A percentile compares a stretch with the other conserved stretches of the same genome.
phyloP scores from a whole-genome alignment of 2,113 vertebrate species.

The Pica pica region DNA sequence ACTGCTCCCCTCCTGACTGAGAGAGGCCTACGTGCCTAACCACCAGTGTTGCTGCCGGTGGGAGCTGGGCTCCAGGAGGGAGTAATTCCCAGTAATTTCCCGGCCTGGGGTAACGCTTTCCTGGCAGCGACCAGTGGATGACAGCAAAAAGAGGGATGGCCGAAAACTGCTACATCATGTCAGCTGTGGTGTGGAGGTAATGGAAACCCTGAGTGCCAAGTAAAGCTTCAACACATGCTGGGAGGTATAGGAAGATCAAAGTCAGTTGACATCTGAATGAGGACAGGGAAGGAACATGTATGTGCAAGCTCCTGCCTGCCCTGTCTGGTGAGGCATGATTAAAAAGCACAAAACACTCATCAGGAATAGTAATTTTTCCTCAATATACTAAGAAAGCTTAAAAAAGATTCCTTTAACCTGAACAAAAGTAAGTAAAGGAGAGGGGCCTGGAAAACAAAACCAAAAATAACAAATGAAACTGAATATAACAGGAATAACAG shows the following conservation, averaged over 20 bases:
- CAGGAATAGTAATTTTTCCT: not conserved
- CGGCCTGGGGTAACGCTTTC: not conserved
- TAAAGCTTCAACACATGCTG: not conserved
- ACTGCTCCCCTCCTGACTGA: not conserved
- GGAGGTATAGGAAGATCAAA: slow-evolving; percentile 22
- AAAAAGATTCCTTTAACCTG: not conserved
- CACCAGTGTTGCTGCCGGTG: not conserved
- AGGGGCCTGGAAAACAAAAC: not conserved
- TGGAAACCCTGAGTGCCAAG: not conserved
- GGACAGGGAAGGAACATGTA: not conserved
- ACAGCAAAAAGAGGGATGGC: not conserved
- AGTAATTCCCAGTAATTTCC: not conserved
- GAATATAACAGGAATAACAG: not conserved
- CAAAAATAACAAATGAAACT: not conserved
- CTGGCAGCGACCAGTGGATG: not conserved
- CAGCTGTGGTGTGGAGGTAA: not conserved
- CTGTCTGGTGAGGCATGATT: not conserved
- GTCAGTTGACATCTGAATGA: not conserved
- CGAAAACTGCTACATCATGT: not conserved
- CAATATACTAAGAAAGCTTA: not conserved
- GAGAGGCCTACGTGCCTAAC: not conserved
- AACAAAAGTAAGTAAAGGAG: not conserved
- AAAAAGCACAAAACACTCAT: not conserved
- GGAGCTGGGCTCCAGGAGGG: not conserved
- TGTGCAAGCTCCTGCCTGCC: not conserved